Conservation (phyloP, 2,888 invertebrate genomes). For the Microctonus hyperodae region DNA sequence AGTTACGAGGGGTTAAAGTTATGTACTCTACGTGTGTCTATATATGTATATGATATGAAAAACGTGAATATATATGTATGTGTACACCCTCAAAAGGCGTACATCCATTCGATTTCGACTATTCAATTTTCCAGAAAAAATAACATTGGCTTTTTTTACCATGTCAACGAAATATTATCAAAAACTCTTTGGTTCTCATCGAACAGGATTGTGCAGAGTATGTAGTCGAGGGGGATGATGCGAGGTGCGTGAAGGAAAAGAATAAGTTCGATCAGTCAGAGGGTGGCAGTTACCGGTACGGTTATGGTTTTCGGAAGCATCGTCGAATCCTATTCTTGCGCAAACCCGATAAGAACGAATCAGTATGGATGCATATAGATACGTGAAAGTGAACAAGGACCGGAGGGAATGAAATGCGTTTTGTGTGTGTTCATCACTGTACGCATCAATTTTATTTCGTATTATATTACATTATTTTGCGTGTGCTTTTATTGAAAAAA, state of each 20-base stretch:
- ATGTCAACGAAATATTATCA: slow-evolving; percentile 24
- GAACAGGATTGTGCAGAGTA: slow-evolving; percentile 28
- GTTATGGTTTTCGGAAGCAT: slow-evolving; percentile 64
- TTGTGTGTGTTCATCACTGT: slow-evolving; percentile 20
- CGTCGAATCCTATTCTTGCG: slow-evolving; percentile 63
- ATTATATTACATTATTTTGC: background rate
- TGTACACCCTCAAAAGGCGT: background rate
- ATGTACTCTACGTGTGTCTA: background rate
- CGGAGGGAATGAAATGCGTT: background rate
- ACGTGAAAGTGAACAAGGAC: background rate
- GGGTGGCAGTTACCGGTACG: slow-evolving; percentile 64
- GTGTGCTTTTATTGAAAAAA: background rate
- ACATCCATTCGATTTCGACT: slow-evolving; percentile 56
- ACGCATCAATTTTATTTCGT: background rate
- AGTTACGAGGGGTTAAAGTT: background rate
- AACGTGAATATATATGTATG: background rate
- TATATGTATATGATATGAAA: background rate
- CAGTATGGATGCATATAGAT: slow-evolving; percentile 25
- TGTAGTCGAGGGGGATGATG: slow-evolving; percentile 36
- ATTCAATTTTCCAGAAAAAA: slow-evolving; percentile 61
- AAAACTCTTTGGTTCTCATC: background rate
- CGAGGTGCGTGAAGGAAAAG: slow-evolving; percentile 48
- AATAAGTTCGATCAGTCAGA: slow-evolving; percentile 62
- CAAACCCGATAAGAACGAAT: slow-evolving; percentile 61
- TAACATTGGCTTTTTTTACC: slow-evolving; percentile 41